Evolutionary conservation across 2,113 vertebrate genomes (phyloP).

Genomic region (Cisticola juncidis): DNA sequence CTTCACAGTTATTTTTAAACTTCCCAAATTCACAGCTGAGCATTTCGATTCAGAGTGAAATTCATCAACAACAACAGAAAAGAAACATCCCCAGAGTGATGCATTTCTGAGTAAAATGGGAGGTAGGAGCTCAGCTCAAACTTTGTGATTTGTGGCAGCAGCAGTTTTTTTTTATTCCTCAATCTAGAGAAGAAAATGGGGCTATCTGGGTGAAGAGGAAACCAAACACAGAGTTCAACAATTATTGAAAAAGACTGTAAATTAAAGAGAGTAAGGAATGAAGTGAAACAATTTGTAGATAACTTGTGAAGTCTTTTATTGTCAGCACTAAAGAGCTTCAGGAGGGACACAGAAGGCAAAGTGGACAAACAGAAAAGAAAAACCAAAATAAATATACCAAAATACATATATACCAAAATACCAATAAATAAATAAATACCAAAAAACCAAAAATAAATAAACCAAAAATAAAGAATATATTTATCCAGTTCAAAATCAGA

Average conservation of each 20-base stretch:
- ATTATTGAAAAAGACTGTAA: not conserved
- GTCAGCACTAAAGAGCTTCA: not conserved
- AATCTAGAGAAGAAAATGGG: not conserved
- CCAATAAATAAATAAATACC: no score
- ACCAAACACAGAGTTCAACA: not conserved
- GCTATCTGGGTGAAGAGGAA: not conserved
- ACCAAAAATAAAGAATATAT: not conserved
- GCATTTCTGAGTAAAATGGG: not conserved
- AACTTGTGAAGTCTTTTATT: not conserved
- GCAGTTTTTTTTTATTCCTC: not conserved
- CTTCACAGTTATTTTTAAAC: not conserved
- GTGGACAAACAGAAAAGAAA: not conserved
- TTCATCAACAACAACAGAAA: not conserved
- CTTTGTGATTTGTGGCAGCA: not conserved
- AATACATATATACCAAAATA: no score
- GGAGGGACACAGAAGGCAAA: not conserved
- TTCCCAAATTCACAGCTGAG: conserved; percentile 13
- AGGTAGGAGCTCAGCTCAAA: not conserved
- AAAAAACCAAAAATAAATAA: not conserved
- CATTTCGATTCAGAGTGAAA: not conserved
- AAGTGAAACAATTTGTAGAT: not conserved
- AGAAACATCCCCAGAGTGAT: not conserved
- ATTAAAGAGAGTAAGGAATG: not conserved
- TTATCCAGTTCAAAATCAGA: not conserved
- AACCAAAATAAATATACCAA: not conserved